phyloP scores from a whole-genome alignment of 2,888 invertebrate genomes.

The Synergus japonicus region DNA sequence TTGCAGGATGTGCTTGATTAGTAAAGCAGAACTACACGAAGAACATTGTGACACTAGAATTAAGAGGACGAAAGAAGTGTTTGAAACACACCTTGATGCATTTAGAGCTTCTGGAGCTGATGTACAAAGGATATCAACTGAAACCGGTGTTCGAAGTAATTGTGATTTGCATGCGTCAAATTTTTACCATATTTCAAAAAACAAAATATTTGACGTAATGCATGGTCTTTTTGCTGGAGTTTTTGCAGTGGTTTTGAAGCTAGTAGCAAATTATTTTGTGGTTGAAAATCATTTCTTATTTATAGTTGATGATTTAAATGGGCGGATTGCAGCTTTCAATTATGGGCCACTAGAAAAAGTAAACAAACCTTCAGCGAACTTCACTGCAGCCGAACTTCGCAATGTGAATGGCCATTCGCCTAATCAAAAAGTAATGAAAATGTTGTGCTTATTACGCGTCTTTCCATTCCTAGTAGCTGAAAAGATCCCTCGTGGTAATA shows the following conservation, averaged over 20 bases:
- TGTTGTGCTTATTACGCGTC: slow-evolving; percentile 50
- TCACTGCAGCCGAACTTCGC: slow-evolving; percentile 41
- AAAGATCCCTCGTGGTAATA: slow-evolving; percentile 42
- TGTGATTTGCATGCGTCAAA: slow-evolving; percentile 39
- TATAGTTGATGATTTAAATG: slow-evolving; percentile 46
- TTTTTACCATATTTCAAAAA: slow-evolving; percentile 46
- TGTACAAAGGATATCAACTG: not conserved
- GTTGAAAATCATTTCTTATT: slow-evolving; percentile 21
- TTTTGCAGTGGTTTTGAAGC: slow-evolving; percentile 47
- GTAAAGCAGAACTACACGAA: not conserved
- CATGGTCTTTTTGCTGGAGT: slow-evolving; percentile 51
- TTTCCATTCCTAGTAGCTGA: slow-evolving; percentile 53
- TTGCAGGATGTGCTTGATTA: slow-evolving; percentile 31
- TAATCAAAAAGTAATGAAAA: slow-evolving; percentile 51
- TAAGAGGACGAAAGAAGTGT: not conserved
- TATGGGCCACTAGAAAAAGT: slow-evolving; percentile 47
- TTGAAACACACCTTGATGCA: not conserved
- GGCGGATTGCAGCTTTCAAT: slow-evolving; percentile 45
- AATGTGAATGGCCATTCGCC: slow-evolving; percentile 48
- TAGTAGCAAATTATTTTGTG: slow-evolving; percentile 46
- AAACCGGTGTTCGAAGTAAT: slow-evolving; percentile 30
- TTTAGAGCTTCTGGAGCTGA: not conserved
- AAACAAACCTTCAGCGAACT: slow-evolving; percentile 54
- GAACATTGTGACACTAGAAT: not conserved
- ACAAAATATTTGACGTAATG: slow-evolving; percentile 49